Percentiles rank a stretch among this genome's conserved stretches.
These are phyloP conservation scores for Sterna hirundo DNA, from an alignment of 2,113 vertebrate genomes.

Conservation along the genomic window DNA sequence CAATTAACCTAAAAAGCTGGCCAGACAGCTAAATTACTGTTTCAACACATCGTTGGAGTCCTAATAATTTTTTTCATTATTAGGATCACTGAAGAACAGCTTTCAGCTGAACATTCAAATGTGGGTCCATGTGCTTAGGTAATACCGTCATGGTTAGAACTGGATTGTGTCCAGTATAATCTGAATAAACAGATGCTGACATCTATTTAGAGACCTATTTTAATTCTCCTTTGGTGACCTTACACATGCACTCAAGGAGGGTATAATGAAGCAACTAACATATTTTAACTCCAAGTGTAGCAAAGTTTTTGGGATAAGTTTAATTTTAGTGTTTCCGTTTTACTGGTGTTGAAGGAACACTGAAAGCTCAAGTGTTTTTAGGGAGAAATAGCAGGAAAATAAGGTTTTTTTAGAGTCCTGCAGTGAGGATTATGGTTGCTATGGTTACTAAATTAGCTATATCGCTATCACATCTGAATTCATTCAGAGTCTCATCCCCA, in stretches of 20 bases:
- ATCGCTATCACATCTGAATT: neutral
- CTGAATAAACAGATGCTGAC: neutral
- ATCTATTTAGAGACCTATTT: neutral
- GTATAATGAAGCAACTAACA: neutral
- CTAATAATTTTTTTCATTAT: neutral
- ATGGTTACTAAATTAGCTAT: neutral
- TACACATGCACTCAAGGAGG: neutral
- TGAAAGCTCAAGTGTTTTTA: neutral
- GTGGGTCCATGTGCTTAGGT: neutral
- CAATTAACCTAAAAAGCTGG: neutral
- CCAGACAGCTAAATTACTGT: neutral
- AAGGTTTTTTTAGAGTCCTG: neutral
- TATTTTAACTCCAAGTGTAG: neutral
- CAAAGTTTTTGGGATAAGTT: neutral
- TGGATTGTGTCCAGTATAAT: neutral
- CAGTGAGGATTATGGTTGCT: neutral
- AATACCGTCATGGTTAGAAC: neutral
- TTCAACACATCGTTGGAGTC: neutral
- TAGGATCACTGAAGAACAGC: neutral
- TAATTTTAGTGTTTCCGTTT: neutral
- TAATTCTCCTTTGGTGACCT: neutral
- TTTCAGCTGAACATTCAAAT: neutral
- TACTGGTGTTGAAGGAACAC: neutral
- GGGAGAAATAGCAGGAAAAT: neutral
- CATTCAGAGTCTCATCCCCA: neutral